Conservation (phyloP, 1,140 invertebrate genomes). For the Anastatus disparis region DNA sequence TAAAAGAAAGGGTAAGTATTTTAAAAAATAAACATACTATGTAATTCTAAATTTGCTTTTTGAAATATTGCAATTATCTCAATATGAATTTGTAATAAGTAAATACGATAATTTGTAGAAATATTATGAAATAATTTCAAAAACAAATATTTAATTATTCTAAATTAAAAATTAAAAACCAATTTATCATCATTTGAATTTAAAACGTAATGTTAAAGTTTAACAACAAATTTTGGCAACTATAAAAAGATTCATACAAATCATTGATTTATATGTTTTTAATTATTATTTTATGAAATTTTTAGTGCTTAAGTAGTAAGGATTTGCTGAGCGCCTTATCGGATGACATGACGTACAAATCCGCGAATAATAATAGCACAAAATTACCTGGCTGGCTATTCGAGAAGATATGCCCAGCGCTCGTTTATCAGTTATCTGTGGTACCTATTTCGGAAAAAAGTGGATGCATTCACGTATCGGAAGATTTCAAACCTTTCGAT, state of each 20-base stretch:
- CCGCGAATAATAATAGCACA: conserved; percentile 49
- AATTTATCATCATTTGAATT: no score
- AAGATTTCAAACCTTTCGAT: conserved; percentile 53
- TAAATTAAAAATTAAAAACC: no score
- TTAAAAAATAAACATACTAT: no score
- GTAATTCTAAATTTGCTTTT: conserved; percentile 5
- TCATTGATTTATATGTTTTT: no score
- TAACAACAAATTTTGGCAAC: no score
- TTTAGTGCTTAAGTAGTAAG: conserved; percentile 63
- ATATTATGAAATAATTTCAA: no score
- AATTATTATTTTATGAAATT: no score
- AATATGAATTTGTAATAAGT: no score
- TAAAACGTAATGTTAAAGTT: no score
- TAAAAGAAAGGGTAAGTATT: conserved; percentile 38
- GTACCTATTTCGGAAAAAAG: conserved; percentile 65
- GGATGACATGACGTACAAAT: conserved; percentile 45
- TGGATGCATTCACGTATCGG: conserved; percentile 68
- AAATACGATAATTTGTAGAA: no score
- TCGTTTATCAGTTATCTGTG: conserved; percentile 73
- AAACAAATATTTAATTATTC: no score
- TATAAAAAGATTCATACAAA: no score
- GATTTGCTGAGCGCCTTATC: conserved; percentile 59
- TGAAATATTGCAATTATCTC: conserved; percentile 38
- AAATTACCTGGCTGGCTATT: conserved; percentile 61
- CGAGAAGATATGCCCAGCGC: conserved; percentile 71